Base-by-base conservation (phyloP, 92 coral and sea anemone species). In the Epizoanthus illoricatus region DNA sequence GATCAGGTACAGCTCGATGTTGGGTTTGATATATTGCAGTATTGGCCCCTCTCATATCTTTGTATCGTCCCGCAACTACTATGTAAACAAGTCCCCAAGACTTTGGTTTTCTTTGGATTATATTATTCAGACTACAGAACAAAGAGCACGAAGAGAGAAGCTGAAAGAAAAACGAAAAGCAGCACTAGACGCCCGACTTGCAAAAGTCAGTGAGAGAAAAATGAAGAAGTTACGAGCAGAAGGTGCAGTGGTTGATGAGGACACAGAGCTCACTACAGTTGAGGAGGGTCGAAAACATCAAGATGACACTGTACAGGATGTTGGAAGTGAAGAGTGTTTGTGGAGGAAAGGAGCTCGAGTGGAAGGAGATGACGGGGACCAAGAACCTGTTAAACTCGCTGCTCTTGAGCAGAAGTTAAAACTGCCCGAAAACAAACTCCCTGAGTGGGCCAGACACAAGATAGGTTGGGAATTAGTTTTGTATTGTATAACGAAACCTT, bases 81-180 rank as follows among this genome's bases (percentile, higher is more conserved):
- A 65, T 57, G 62, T 49, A 3, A 47, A n/a, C 13, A 49, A 73
- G 11, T 5, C 28, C 20, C n/a, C 1, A 33, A 73, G 3, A 2
- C 36, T 49, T 41, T 20, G 21, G 61, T 24, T 62, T 6, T 67
- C 21, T 7, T 41, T 33, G 13, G 20, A 81, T 16, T 81, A 36
- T 54, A 15, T 73, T 83, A 12, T 52, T 43, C 76, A 97, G 99
- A 97, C 99, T 18, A 74, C 83, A 71, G 97, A 93, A 19, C 99
- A 97, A 83, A 84, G 98, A n/a, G 83, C 87, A 21, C 93, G 97
- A 23, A 85, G 86, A 15, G 97, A 97, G 66, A 94, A 90, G 56
- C 81, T 97, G n/a, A 87, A 94, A 70, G 98, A 93, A 84, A 97
- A 94, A 76, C 86, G 99, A 21, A 97, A 93, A 78, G 98, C 97